phyloP scores from a whole-genome alignment of 35 echinoderm and acorn worm genomes.

The Nesometra sesokonis region DNA sequence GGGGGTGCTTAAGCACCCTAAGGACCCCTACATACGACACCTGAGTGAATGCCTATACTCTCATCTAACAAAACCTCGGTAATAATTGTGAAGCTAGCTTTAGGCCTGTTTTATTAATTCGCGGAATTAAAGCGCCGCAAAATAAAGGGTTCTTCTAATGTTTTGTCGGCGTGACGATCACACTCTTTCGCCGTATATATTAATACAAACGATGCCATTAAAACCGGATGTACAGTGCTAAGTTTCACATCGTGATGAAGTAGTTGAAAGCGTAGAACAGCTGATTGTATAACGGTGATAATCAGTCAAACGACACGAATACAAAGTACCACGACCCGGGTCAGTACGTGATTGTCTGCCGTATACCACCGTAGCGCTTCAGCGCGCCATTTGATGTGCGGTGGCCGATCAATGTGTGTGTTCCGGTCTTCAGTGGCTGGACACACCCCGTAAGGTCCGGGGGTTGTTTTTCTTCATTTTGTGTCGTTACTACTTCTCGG shows the following conservation, averaged over 20 bases:
- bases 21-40: no score
- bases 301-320: not conserved
- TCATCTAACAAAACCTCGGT: no score
- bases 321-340: not conserved
- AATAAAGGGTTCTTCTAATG: no score
- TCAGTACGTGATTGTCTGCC: not conserved
- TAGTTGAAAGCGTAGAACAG: not conserved
- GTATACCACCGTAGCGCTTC: not conserved
- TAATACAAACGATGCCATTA: not conserved
- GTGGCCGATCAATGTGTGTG: not conserved
- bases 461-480: not conserved
- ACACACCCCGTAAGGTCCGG: not conserved
- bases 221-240: not conserved
- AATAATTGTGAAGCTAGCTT: no score
- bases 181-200: not conserved
- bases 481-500: not conserved
- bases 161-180: not conserved
- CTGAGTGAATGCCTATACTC: no score
- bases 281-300: no score
- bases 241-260: not conserved
- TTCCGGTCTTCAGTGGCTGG: not conserved
- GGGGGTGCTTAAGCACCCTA: no score
- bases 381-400: not conserved
- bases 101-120: no score
- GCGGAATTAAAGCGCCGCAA: no score